Percentiles rank a stretch among this genome's conserved stretches.
These are phyloP conservation scores for Melitaea cinxia DNA, from an alignment of 1,140 invertebrate genomes.

Conservation along the genomic window DNA sequence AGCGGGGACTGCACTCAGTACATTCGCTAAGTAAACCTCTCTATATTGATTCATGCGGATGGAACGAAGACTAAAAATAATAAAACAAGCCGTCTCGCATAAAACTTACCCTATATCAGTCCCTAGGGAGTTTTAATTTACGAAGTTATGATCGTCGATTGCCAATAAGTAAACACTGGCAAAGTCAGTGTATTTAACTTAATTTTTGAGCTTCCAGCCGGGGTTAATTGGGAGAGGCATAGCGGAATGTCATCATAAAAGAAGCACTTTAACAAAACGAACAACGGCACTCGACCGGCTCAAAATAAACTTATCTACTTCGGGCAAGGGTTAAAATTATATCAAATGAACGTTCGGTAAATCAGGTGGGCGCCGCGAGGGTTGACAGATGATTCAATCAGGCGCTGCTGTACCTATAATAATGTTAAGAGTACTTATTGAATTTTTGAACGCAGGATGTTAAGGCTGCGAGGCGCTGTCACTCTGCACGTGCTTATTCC, in stretches of 20 bases:
- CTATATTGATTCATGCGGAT: constrained; percentile 39
- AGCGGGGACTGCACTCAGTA: neutral
- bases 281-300: constrained; percentile 67
- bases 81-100: constrained; percentile 41
- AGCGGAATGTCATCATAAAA: constrained; percentile 76
- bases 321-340: constrained; percentile 78
- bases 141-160: constrained; percentile 70
- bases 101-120: constrained; percentile 51
- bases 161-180: constrained; percentile 72
- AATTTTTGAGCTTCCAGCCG: constrained; percentile 72
- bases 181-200: constrained; percentile 76
- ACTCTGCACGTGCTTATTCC: neutral
- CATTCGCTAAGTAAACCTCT: constrained; percentile 8
- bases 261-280: constrained; percentile 76
- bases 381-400: constrained; percentile 72
- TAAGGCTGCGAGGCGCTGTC: neutral
- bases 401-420: constrained; percentile 67
- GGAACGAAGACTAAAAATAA: constrained; percentile 29
- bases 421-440: constrained; percentile 66
- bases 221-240: constrained; percentile 71
- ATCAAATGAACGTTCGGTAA: constrained; percentile 62
- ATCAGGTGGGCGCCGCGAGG: constrained; percentile 66
- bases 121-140: constrained; percentile 65
- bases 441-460: constrained; percentile 65
- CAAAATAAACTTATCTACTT: constrained; percentile 79